Percentiles rank a stretch among this genome's conserved stretches.
These are phyloP conservation scores for Philereme vetulata DNA, from an alignment of 2,888 invertebrate genomes.

Conservation along the genomic window DNA sequence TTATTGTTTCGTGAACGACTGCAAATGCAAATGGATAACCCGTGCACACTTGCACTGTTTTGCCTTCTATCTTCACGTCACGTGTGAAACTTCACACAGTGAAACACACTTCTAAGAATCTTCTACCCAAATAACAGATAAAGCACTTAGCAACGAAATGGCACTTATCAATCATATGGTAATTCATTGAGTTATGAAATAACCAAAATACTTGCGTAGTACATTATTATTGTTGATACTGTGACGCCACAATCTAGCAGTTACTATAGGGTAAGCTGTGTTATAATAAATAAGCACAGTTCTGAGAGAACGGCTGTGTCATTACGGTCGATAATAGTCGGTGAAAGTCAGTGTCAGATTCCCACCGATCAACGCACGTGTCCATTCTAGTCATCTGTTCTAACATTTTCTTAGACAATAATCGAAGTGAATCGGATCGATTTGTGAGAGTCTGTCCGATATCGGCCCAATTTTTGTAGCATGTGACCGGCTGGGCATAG, in stretches of 20 bases:
- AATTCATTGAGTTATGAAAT: conserved; percentile 22
- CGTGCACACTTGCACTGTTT: conserved; percentile 1
- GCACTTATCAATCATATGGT: conserved; percentile 16
- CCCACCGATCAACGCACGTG: too few species aligned
- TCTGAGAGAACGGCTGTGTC: conserved; percentile 2
- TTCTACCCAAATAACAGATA: conserved; percentile 18
- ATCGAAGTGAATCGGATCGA: too few species aligned
- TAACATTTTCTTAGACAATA: too few species aligned
- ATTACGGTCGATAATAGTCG: neutral
- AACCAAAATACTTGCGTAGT: conserved; percentile 10
- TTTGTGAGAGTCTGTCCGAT: too few species aligned
- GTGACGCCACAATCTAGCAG: conserved; percentile 3
- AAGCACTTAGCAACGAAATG: conserved; percentile 21
- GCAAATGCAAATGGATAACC: neutral
- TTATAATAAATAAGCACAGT: conserved; percentile 18
- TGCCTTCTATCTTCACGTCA: conserved; percentile 1
- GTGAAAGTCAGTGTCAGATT: too few species aligned
- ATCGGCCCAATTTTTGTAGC: too few species aligned
- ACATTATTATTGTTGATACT: neutral
- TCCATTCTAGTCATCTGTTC: too few species aligned
- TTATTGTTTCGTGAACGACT: neutral
- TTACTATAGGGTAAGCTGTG: conserved; percentile 8
- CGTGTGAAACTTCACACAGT: conserved; percentile 4
- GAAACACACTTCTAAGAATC: conserved; percentile 5
- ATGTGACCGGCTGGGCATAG: too few species aligned